phyloP scores from a whole-genome alignment of 2,797 vertebrate species.

The Champsocephalus gunnari region DNA sequence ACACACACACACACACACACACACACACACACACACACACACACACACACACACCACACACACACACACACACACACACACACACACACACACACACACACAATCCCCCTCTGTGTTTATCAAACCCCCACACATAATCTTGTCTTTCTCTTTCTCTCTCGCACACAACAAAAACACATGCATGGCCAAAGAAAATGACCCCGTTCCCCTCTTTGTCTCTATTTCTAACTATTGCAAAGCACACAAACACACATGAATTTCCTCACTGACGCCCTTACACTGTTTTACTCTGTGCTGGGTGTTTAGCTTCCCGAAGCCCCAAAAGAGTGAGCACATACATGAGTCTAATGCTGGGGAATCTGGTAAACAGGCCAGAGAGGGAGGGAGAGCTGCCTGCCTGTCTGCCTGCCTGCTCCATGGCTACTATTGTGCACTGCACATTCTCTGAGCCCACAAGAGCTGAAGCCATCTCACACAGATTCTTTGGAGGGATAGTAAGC shows the following conservation, averaged over 20 bases:
- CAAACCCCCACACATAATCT: slow-evolving; percentile 51
- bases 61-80: slow-evolving; percentile 58
- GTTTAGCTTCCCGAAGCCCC: slow-evolving; percentile 62
- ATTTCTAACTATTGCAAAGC: slow-evolving; percentile 40
- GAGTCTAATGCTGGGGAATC: slow-evolving; percentile 83
- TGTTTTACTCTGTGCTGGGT: slow-evolving; percentile 52
- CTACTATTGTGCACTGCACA: slow-evolving; percentile 84
- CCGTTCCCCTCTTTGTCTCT: slow-evolving; percentile 53
- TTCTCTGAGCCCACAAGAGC: slow-evolving; percentile 84
- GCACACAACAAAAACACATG: slow-evolving; percentile 48
- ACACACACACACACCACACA: too few species aligned
- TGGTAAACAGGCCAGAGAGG: slow-evolving; percentile 83
- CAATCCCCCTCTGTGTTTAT: slow-evolving; percentile 73
- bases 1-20: slow-evolving; percentile 62
- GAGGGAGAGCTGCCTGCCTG: slow-evolving; percentile 79
- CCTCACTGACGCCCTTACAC: slow-evolving; percentile 43
- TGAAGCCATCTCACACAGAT: slow-evolving; percentile 83
- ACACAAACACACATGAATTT: slow-evolving; percentile 22
- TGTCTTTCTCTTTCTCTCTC: slow-evolving; percentile 21
- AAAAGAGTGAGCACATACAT: slow-evolving; percentile 78
- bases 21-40: slow-evolving; percentile 61
- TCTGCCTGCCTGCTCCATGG: slow-evolving; percentile 82
- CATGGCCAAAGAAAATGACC: slow-evolving; percentile 56
- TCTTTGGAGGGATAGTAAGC: slow-evolving; percentile 79
- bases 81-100: slow-evolving; percentile 62